These are phyloP conservation scores for Dolichomitus sp. DNA, from an alignment of 2,888 invertebrate species.

Conservation along the genomic window DNA sequence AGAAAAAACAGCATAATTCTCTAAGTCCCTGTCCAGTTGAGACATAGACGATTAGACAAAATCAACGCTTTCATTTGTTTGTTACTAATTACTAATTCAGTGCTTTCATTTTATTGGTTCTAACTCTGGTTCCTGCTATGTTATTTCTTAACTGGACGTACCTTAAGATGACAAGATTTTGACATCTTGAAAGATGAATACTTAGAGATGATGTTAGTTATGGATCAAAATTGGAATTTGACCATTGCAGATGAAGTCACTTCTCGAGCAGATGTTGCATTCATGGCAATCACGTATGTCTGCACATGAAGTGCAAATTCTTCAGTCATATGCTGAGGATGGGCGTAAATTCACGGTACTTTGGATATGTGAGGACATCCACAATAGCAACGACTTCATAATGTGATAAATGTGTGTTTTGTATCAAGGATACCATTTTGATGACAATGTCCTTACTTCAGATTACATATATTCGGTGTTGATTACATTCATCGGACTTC, in stretches of 20 bases:
- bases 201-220: background rate
- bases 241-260: conserved; percentile 37
- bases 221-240: background rate
- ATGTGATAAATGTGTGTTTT: background rate
- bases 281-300: conserved; percentile 7
- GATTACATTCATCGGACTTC: background rate
- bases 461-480: background rate
- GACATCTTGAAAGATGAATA: too few relatives aligned
- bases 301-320: conserved; percentile 18
- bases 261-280: conserved; percentile 31
- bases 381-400: background rate
- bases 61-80: too few relatives aligned
- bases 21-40: too few relatives aligned
- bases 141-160: too few relatives aligned
- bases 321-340: conserved; percentile 25
- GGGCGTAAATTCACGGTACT: conserved; percentile 34
- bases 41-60: too few relatives aligned
- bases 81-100: too few relatives aligned
- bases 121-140: too few relatives aligned
- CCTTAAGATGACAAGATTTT: too few relatives aligned
- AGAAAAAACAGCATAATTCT: too few relatives aligned
- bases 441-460: background rate
- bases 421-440: background rate
- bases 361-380: conserved; percentile 32
- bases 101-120: too few relatives aligned